phyloP scores from a whole-genome alignment of 2,797 vertebrate genomes.

The Epinephelus awoara region DNA sequence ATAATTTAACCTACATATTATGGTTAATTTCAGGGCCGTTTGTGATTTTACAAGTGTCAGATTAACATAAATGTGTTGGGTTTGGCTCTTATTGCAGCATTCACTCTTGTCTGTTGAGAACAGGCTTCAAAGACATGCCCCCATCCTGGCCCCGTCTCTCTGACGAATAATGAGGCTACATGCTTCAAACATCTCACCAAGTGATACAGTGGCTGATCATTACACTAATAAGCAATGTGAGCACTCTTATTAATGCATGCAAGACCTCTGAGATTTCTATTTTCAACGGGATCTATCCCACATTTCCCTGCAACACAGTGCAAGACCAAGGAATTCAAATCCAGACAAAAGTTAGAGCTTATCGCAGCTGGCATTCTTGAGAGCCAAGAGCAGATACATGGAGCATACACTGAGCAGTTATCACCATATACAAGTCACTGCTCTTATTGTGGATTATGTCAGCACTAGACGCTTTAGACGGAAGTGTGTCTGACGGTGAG shows the following conservation, averaged over 20 bases:
- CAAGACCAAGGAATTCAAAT: slow-evolving; percentile 30
- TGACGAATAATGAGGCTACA: slow-evolving; percentile 61
- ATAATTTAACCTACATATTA: slow-evolving; percentile 25
- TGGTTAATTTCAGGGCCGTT: slow-evolving; percentile 13
- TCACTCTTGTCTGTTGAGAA: slow-evolving; percentile 44
- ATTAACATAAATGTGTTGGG: slow-evolving; percentile 32
- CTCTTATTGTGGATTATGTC: slow-evolving; percentile 32
- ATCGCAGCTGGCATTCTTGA: slow-evolving; percentile 31
- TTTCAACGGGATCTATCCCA: slow-evolving; percentile 47
- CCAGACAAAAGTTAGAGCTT: slow-evolving; percentile 36
- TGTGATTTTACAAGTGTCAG: slow-evolving; percentile 19
- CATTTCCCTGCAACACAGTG: slow-evolving; percentile 34
- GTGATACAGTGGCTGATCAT: slow-evolving; percentile 63
- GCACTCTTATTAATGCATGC: slow-evolving; percentile 72
- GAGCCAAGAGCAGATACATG: background rate
- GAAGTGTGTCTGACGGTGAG: background rate
- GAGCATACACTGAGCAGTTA: slow-evolving; percentile 4
- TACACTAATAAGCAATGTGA: slow-evolving; percentile 66
- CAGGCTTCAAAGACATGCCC: slow-evolving; percentile 64
- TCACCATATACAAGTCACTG: slow-evolving; percentile 22
- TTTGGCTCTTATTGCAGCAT: slow-evolving; percentile 40
- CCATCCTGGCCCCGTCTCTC: slow-evolving; percentile 31
- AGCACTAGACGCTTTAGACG: slow-evolving; percentile 8
- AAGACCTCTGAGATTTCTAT: slow-evolving; percentile 55
- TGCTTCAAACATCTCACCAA: slow-evolving; percentile 61